These are phyloP conservation scores for Pseudopipra pipra DNA, from an alignment of 2,113 vertebrate genomes.

Conservation along the genomic window DNA sequence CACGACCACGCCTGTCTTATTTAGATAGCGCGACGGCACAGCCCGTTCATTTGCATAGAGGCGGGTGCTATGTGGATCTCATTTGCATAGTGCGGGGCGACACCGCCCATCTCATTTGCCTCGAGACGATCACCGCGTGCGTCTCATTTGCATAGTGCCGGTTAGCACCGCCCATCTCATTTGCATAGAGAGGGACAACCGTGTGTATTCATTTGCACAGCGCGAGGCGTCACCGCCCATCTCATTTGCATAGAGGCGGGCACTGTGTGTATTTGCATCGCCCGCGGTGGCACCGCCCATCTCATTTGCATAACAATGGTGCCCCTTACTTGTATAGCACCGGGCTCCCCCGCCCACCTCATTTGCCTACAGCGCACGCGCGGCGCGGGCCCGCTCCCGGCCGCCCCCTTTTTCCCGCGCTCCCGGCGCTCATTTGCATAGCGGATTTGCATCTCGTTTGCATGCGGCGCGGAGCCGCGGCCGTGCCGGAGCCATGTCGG, in stretches of 20 bases:
- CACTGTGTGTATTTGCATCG: no score
- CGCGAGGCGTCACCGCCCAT: no score
- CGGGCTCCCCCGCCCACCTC: background rate
- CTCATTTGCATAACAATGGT: background rate
- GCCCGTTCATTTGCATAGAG: no score
- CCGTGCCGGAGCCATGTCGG: constrained; percentile 59
- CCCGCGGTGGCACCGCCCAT: background rate
- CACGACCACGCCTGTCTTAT: no score
- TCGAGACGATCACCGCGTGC: background rate
- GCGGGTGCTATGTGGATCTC: background rate
- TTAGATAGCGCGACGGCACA: no score
- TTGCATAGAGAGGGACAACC: no score
- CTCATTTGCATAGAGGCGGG: no score
- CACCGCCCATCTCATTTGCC: background rate
- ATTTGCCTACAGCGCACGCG: background rate
- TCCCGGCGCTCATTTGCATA: background rate
- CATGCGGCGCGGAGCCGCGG: background rate
- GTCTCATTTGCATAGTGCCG: background rate
- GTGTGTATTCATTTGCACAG: no score
- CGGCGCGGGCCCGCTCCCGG: no score
- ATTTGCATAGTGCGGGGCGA: background rate
- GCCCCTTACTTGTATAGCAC: background rate
- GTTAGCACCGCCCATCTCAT: no score
- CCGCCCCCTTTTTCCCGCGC: background rate
- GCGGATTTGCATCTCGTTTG: background rate